These are phyloP conservation scores for Whitmania pigra DNA, from an alignment of 1,140 invertebrate genomes.

Conservation along the genomic window DNA sequence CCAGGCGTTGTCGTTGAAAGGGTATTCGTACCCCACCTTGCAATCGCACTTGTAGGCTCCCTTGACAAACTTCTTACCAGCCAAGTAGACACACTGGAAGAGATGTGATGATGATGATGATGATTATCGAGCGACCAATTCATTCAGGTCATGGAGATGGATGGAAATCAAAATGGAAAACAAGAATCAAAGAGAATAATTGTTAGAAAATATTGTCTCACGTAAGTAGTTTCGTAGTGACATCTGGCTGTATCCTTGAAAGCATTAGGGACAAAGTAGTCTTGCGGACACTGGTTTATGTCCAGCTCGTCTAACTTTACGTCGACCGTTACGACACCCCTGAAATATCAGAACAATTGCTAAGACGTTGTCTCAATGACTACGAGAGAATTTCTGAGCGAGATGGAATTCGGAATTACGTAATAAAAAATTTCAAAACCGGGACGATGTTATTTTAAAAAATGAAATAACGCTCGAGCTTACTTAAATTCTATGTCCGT, in stretches of 20 bases:
- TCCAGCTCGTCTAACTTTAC: constrained; percentile 79
- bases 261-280: constrained; percentile 73
- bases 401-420: too few species aligned
- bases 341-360: constrained; percentile 44
- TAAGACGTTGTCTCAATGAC: not conserved
- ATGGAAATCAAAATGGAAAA: not conserved
- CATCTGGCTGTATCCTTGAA: constrained; percentile 92
- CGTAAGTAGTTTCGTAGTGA: constrained; percentile 75
- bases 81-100: constrained; percentile 44
- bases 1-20: constrained; percentile 74
- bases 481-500: constrained; percentile 40
- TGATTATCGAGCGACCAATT: too few species aligned
- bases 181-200: too few species aligned
- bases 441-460: too few species aligned
- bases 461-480: constrained; percentile 20
- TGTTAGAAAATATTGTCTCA: constrained; percentile 50
- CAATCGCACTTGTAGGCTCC: constrained; percentile 98
- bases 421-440: too few species aligned
- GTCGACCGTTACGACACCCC: constrained; percentile 82
- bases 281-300: constrained; percentile 82
- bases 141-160: too few species aligned
- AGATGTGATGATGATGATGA: not conserved
- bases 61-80: constrained; percentile 59
- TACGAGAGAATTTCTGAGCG: too few species aligned
- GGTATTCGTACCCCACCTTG: constrained; percentile 90